Evolutionary conservation across 2,888 invertebrate species (phyloP).

Genomic region (Agrotis exclamationis): DNA sequence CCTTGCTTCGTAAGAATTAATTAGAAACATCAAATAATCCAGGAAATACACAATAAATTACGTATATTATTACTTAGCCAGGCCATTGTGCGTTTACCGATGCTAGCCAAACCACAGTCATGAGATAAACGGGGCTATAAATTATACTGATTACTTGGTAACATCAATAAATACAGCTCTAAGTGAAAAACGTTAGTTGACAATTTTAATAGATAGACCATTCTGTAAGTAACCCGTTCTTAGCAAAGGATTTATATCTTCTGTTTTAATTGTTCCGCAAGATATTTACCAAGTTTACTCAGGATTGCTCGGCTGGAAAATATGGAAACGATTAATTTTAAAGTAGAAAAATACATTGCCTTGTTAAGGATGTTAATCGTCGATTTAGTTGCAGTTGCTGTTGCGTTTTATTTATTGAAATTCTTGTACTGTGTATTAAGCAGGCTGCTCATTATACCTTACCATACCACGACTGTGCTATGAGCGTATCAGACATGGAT

Average conservation of each 20-base stretch:
- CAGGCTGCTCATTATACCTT: too few relatives aligned
- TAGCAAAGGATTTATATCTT: conserved; percentile 50
- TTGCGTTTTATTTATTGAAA: conserved; percentile 28
- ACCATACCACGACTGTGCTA: too few relatives aligned
- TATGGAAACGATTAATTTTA: conserved; percentile 39
- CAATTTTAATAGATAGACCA: conserved; percentile 63
- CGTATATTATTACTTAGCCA: conserved; percentile 76
- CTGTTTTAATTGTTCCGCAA: conserved; percentile 55
- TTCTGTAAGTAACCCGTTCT: conserved; percentile 57
- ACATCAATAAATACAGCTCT: conserved; percentile 75
- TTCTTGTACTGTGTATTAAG: conserved; percentile 23
- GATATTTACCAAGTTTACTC: conserved; percentile 41
- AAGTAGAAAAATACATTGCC: conserved; percentile 34
- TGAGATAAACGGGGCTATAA: conserved; percentile 73
- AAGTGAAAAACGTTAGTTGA: conserved; percentile 72
- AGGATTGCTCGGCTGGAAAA: conserved; percentile 20
- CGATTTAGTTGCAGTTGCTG: conserved; percentile 29
- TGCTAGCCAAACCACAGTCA: conserved; percentile 65
- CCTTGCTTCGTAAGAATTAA: conserved; percentile 72
- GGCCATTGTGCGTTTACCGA: conserved; percentile 65
- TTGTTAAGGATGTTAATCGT: conserved; percentile 16
- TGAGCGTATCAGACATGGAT: too few relatives aligned
- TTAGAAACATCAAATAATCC: conserved; percentile 71
- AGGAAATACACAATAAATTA: conserved; percentile 78
- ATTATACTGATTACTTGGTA: conserved; percentile 73